phyloP scores from a whole-genome alignment of 2,888 invertebrate genomes.

The Tipula unca region DNA sequence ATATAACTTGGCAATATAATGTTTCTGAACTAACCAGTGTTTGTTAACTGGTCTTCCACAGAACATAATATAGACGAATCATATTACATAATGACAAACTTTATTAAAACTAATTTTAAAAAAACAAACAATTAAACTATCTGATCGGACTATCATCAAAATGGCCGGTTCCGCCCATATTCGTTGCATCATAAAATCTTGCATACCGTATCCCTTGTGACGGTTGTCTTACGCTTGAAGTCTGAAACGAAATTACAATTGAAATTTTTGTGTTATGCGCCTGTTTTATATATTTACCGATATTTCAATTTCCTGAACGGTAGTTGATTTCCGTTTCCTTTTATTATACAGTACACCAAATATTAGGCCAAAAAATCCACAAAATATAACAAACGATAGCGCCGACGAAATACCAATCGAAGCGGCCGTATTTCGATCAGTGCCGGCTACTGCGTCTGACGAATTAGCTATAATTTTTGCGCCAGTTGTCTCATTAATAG shows the following conservation, averaged over 20 bases:
- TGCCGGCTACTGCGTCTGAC: not conserved
- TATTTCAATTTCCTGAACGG: not conserved
- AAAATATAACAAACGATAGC: not conserved
- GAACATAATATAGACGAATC: no score
- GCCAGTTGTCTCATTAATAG: not conserved
- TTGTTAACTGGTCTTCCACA: no score
- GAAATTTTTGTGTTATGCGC: not conserved
- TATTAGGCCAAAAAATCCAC: not conserved
- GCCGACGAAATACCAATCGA: not conserved
- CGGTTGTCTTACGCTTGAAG: not conserved
- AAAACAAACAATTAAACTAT: not conserved
- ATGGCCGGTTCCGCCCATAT: not conserved
- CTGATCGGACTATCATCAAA: not conserved
- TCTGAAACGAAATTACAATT: not conserved
- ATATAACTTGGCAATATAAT: no score
- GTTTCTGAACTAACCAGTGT: not conserved
- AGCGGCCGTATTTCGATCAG: not conserved
- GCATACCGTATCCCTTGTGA: not conserved
- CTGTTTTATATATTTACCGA: not conserved
- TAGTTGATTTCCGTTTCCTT: not conserved
- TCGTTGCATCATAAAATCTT: not conserved
- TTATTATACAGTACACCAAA: slow-evolving; percentile 9
- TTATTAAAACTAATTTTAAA: not conserved
- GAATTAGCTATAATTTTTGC: not conserved
- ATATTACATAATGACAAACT: no score